Evolutionary conservation across 2,113 vertebrate genomes (phyloP), one percentile per base, ranked within the genome.

Genomic region (Centropus bengalensis): DNA sequence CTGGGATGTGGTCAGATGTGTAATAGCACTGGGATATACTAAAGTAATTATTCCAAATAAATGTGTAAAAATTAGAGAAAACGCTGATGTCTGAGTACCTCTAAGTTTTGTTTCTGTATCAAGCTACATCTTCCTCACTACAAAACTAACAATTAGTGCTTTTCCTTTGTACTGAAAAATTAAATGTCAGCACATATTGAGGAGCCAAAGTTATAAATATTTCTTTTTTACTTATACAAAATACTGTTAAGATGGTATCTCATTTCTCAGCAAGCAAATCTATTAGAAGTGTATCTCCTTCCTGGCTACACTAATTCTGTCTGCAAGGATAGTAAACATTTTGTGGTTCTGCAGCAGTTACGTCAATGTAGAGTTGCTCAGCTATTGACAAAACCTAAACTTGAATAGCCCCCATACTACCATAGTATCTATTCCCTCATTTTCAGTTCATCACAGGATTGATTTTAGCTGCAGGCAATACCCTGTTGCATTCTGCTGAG

Each of bases 361-460:
- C 32, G 69, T n/a, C 78, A 54, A 28, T 33, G 23, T 19, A 74
- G 1, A 21, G 24, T 13, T 73, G 23, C n/a, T 91, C 45, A 93
- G 44, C 32, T 86, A 67, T 60, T 77, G 81, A 68, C 40, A 86
- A 86, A 88, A 66, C 6, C 21, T 42, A 66, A 81, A 44, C n/a
- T 44, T 44, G 42, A 83, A 59, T 9, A 71, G 16, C 36, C 54
- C 36, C 16, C 33, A 64, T 77, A 83, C 30, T 79, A 59, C 40
- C 74, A 14, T 60, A 86, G 68, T 86, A 42, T 63, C 40, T 96
- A 22, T 90, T 68, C 66, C 17, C 47, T 76, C 55, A 33, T 44
- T 96, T 59, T 4, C 73, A 74, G 16, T 85, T 94, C 76, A 86
- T 85, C 68, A 68, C 28, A 71, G 59, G 58, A 93, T 77, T 94